Evolutionary conservation across 2,888 invertebrate genomes (phyloP).

Genomic region (Carterocephalus palaemon): DNA sequence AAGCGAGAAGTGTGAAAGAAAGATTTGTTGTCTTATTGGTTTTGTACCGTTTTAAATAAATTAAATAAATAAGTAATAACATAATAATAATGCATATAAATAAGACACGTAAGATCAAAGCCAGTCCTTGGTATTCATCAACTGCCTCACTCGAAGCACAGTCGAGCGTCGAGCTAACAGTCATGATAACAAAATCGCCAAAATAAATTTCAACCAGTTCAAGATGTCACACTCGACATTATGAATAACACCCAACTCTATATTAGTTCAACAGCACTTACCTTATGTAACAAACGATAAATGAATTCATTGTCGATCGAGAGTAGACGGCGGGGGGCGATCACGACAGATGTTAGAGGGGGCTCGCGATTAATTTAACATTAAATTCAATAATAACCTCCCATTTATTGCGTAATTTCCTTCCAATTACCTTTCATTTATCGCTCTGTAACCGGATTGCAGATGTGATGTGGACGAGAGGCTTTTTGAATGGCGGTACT

Average conservation of each 20-base stretch:
- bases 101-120: too few relatives aligned
- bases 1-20: too few relatives aligned
- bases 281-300: constrained; percentile 37
- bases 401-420: constrained; percentile 79
- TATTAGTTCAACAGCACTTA: constrained; percentile 25
- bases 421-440: constrained; percentile 77
- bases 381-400: constrained; percentile 78
- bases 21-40: too few relatives aligned
- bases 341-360: constrained; percentile 70
- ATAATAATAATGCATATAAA: too few relatives aligned
- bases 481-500: not conserved
- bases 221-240: not conserved
- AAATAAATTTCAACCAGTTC: too few relatives aligned
- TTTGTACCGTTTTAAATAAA: too few relatives aligned
- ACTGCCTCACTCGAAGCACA: too few relatives aligned
- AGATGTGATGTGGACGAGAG: constrained; percentile 40
- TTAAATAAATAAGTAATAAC: too few relatives aligned
- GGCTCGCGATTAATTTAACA: constrained; percentile 73
- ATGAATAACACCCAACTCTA: not conserved
- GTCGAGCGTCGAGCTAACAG: too few relatives aligned
- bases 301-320: constrained; percentile 39
- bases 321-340: constrained; percentile 33
- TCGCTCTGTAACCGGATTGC: constrained; percentile 70
- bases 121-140: too few relatives aligned
- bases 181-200: too few relatives aligned